Evolutionary conservation across 2,888 invertebrate species (phyloP).

Genomic region (Venustoraphidia nigricollis): DNA sequence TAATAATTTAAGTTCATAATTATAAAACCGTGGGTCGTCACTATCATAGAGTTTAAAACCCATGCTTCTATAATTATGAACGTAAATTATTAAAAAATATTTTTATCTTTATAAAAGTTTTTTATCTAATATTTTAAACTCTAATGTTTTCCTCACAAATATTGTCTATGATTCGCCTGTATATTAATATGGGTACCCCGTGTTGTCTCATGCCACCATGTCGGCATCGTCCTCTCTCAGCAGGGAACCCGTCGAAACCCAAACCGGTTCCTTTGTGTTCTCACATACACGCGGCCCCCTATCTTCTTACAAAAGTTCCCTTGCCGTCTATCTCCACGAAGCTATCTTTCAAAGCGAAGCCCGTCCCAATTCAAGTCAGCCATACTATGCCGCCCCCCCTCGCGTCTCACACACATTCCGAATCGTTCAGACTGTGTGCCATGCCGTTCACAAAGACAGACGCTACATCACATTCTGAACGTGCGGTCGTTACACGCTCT

Average conservation of each 20-base stretch:
- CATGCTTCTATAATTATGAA: too few relatives aligned
- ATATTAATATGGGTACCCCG: too few relatives aligned
- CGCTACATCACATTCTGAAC: constrained; percentile 2
- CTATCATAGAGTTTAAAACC: too few relatives aligned
- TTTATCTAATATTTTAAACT: too few relatives aligned
- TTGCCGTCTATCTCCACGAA: not conserved
- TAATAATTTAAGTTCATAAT: too few relatives aligned
- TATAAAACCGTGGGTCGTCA: too few relatives aligned
- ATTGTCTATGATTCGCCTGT: too few relatives aligned
- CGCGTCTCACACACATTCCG: not conserved
- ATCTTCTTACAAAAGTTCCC: not conserved
- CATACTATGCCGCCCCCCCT: not conserved
- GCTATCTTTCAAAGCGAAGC: constrained; percentile 6
- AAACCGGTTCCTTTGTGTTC: constrained; percentile 5
- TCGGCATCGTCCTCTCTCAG: not conserved
- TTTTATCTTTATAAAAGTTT: too few relatives aligned
- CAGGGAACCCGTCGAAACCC: constrained; percentile 3
- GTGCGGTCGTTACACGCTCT: constrained; percentile 8
- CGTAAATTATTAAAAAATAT: too few relatives aligned
- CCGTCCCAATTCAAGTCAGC: constrained; percentile 6
- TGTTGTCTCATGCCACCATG: too few relatives aligned
- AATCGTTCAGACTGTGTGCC: not conserved
- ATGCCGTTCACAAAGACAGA: not conserved
- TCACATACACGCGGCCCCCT: not conserved
- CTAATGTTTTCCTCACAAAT: too few relatives aligned